phyloP scores from a whole-genome alignment of 2,797 vertebrate species.

The Crenichthys baileyi region DNA sequence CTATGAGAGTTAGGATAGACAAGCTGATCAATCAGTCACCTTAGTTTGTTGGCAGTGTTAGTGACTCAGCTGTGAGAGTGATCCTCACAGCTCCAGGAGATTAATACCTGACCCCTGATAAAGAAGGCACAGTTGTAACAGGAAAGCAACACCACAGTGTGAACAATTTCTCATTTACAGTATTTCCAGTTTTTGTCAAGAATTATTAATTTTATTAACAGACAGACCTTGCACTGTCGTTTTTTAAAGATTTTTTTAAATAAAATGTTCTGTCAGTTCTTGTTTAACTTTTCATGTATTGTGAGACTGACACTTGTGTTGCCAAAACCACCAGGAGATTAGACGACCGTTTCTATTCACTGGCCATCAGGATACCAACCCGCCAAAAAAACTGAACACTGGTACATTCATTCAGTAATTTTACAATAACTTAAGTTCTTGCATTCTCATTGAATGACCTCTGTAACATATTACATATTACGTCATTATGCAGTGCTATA shows the following conservation, averaged over 20 bases:
- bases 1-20: not conserved
- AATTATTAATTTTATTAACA: not conserved
- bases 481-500: not conserved
- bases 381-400: not conserved
- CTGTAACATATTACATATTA: not conserved
- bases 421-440: not conserved
- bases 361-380: not conserved
- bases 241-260: too few species aligned
- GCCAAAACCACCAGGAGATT: not conserved
- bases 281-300: not conserved
- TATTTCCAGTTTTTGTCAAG: not conserved
- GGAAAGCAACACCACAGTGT: not conserved
- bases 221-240: not conserved
- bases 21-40: not conserved
- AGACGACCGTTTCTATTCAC: not conserved
- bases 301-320: not conserved
- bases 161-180: not conserved
- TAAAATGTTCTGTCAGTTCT: not conserved
- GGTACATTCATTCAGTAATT: too few species aligned
- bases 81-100: conserved; percentile 2
- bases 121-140: not conserved
- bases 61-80: not conserved
- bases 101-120: not conserved
- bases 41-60: not conserved
- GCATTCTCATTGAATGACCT: not conserved